phyloP scores from a whole-genome alignment of 1,140 invertebrate genomes.

The Aricia agestis region DNA sequence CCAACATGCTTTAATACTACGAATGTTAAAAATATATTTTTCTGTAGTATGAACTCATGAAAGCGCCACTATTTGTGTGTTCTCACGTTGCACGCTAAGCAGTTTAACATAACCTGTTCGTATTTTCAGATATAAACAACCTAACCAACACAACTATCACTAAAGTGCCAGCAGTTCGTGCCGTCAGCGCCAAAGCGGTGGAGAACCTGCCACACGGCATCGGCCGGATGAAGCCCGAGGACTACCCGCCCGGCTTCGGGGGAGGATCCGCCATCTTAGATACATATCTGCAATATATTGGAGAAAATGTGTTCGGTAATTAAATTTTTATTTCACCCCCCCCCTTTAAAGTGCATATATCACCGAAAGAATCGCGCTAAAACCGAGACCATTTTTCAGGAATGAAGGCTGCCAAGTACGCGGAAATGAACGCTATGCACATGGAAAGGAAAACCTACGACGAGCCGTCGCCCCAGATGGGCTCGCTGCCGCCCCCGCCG shows the following conservation, averaged over 20 bases:
- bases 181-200: slow-evolving; percentile 80
- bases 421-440: slow-evolving; percentile 82
- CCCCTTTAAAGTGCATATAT: not conserved
- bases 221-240: slow-evolving; percentile 57
- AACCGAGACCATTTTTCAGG: slow-evolving; percentile 48
- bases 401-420: slow-evolving; percentile 82
- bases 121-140: slow-evolving; percentile 73
- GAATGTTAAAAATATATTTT: no score
- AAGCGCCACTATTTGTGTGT: no score
- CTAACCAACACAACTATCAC: slow-evolving; percentile 78
- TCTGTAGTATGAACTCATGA: no score
- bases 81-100: no score
- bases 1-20: no score
- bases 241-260: slow-evolving; percentile 75
- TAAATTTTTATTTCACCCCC: not conserved
- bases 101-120: no score
- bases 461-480: slow-evolving; percentile 69
- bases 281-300: slow-evolving; percentile 90
- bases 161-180: slow-evolving; percentile 76
- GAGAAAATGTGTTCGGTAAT: slow-evolving; percentile 84
- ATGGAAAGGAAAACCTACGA: slow-evolving; percentile 76
- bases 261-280: slow-evolving; percentile 87
- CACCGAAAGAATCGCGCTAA: not conserved
- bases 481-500: slow-evolving; percentile 65
- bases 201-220: slow-evolving; percentile 69